Base-by-base conservation (phyloP, 2,888 invertebrate genomes). In the Hypselothyrea guttata region DNA sequence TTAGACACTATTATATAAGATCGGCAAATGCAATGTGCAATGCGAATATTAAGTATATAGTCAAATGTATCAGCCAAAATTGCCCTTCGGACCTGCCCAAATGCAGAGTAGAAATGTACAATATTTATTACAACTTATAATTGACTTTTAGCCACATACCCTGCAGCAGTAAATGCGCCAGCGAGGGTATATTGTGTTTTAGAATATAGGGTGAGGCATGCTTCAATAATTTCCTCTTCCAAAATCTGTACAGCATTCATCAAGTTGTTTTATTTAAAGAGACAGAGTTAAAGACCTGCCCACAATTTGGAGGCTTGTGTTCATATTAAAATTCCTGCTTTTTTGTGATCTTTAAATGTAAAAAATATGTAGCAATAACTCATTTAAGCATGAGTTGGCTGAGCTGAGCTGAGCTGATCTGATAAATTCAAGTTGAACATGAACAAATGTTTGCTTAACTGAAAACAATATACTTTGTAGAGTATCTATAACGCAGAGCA, bases 11-110 rank as follows among this genome's bases (percentile, higher is more conserved):
- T 47, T 42, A 55, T 60, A 51, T 58, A 69, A 73, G 44, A n/a
- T 28, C 35, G 33, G n/a, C 9, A 60, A 61, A 31, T 69, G 61
- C 68, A 69, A 60, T 51, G 68, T 69, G 73, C 53, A 68, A 38
- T 33, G 28, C 34, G 40, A 40, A 63, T 52, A 52, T 68, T 55
- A 54, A 48, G 37, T 47, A 40, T 40, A 44, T 63, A 69, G 37
- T 62, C 33, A 48, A 61, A 63, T 62, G 48, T 51, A 13, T 41
- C 4, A 9, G 27, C 34, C 38, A 31, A 13, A 49, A 30, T 16
- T 46, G 31, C 22, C 49, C 46, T 45, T 40, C 30, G 63, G 35
- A 52, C 37, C 15, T 47, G 33, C 4, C 33, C 37, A 51, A 59
- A 59, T 18, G n/a, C n/a, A n/a, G n/a, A n/a, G n/a, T n/a, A n/a